Base-by-base conservation (phyloP, 2,113 vertebrate genomes). In the Rhabdornis inornatus region DNA sequence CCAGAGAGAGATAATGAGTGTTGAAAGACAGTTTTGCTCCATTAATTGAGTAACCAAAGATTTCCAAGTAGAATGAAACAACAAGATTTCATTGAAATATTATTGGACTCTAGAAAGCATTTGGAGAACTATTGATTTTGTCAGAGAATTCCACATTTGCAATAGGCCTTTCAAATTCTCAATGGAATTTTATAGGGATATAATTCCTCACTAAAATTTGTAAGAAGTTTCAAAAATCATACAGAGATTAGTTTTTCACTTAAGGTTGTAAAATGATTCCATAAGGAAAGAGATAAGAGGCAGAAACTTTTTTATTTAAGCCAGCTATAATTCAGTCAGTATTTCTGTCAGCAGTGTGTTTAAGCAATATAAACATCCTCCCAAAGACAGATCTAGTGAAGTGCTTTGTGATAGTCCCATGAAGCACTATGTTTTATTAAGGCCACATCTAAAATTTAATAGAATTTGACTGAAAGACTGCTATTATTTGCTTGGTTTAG, bases 281-380 rank as follows among this genome's bases (percentile, higher is more conserved):
- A 49, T 35, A 87, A 64, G 39, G 61, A 63, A 89, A 55, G 30
- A 59, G 47, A 66, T 40, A 45, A 89, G 49, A 75, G 25, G 25
- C 15, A 75, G 56, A 82, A 82, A 31, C 16, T 7, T 27, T 66
- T 85, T 59, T 21, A 76, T 42, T 68, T 63, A 75, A 95, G 74
- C 44, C 81, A 82, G 72, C 39, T 74, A 16, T 64, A 80, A 75
- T 66, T 91, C 90, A 74, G 74, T 59, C 69, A 63, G 27, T 87
- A 22, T 75, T 89, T 75, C 81, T 84, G 60, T 68, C 83, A 78
- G 56, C 9, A 37, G 37, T 42, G 33, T 72, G 44, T 87, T 91
- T 78, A 21, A 75, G 77, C 47, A 82, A 33, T 44, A 79, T 59
- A 89, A 95, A 82, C 60, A 68, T 45, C 47, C 60, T 92, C 56